Percentiles rank a stretch among this genome's conserved stretches.
Conservation (phyloP, 2,797 vertebrate genomes). For the Cossypha polioptera region DNA sequence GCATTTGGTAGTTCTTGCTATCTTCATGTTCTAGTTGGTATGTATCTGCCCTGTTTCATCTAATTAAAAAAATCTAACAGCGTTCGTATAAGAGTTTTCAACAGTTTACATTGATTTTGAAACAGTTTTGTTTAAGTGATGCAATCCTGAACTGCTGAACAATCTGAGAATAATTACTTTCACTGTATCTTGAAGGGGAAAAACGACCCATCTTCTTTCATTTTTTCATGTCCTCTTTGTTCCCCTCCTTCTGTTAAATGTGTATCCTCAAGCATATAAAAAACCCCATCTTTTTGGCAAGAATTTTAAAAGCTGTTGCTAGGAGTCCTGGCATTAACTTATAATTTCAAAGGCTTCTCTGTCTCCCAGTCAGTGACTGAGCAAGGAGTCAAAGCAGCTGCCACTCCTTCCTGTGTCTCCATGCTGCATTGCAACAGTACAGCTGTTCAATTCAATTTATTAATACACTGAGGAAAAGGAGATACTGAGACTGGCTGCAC, state of each 20-base stretch:
- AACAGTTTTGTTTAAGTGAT: background rate
- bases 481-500: background rate
- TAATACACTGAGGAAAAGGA: background rate
- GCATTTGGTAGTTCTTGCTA: background rate
- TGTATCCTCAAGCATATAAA: background rate
- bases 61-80: background rate
- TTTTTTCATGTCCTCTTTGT: background rate
- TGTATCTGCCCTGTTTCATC: background rate
- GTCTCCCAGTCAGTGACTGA: background rate
- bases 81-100: background rate
- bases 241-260: background rate
- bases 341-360: background rate
- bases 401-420: background rate
- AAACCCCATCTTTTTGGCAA: background rate
- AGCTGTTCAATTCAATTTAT: background rate
- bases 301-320: background rate
- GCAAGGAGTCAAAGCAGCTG: background rate
- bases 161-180: background rate
- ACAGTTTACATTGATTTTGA: background rate
- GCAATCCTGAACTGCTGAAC: background rate
- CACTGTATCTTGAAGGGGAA: background rate
- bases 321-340: background rate
- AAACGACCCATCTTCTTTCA: background rate
- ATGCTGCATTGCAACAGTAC: background rate
- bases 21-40: background rate